A percentile compares a stretch with the other conserved stretches of the same genome.
These are phyloP conservation scores for Gavialis gangeticus DNA, from an alignment of 2,113 vertebrate species.

Conservation along the genomic window DNA sequence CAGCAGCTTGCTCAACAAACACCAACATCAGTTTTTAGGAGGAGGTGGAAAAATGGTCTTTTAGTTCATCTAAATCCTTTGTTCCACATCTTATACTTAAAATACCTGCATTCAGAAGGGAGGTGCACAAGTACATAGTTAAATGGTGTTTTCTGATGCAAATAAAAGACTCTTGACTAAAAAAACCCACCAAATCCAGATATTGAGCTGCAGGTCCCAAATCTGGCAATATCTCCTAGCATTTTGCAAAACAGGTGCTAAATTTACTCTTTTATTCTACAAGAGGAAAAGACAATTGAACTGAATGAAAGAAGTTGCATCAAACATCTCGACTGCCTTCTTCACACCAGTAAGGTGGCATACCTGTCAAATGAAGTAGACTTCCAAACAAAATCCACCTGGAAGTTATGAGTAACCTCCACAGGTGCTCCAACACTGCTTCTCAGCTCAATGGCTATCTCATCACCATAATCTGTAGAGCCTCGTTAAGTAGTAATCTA, in stretches of 20 bases:
- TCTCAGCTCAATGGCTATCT: constrained; percentile 97
- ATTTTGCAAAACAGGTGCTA: too few species aligned
- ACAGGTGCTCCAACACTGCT: constrained; percentile 96
- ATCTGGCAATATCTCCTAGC: too few species aligned
- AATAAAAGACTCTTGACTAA: background rate
- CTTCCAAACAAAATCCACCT: constrained; percentile 99
- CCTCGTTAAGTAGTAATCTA: constrained; percentile 83
- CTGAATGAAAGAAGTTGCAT: background rate
- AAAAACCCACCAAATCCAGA: fast-evolving
- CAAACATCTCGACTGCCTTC: fast-evolving
- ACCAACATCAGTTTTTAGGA: too few species aligned
- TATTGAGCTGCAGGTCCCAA: too few species aligned
- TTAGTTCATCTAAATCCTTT: background rate
- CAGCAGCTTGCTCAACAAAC: too few species aligned
- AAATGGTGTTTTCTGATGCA: background rate
- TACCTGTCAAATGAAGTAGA: constrained; percentile 99
- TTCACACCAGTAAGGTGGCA: background rate
- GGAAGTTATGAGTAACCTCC: constrained; percentile 98
- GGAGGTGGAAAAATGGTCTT: too few species aligned
- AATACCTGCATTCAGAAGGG: background rate
- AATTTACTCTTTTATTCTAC: too few species aligned
- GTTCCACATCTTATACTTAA: background rate
- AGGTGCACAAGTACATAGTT: fast-evolving
- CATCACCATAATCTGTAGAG: constrained; percentile 94
- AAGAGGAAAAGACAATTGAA: background rate